Base-by-base conservation (phyloP, 2,888 invertebrate species). In the Pollenia angustigena region DNA sequence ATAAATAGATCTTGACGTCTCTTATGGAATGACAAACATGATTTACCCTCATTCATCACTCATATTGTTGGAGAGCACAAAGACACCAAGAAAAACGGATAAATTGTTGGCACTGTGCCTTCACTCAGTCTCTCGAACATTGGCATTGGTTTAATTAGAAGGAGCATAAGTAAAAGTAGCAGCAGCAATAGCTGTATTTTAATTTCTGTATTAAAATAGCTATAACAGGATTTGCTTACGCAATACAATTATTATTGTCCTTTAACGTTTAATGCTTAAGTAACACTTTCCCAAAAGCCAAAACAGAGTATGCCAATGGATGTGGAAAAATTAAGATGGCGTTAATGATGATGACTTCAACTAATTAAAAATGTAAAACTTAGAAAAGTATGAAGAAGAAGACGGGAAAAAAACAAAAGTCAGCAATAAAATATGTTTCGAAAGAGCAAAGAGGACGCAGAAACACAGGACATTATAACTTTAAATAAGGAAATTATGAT, bases 211-310 rank as follows among this genome's bases (percentile, higher is more conserved):
- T 62, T 46, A 52, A 69, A 52, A 71, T 54, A 52, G 14, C 14
- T 76, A 78, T 52, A 54, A 78, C 54, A 79, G 80, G 85, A 87
- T 88, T 88, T 88, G 83, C 88, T 81, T 81, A 87, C 83, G 79
- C 79, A 85, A 85, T 85, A 84, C 81, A 56, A 64, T 88, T 88
- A 82, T 80, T 81, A 72, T 81, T 82, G 82, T 85, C 81, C 60
- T 80, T 66, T 54, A 64, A 56, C 18, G 7, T 68, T 69, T n/a
- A 69, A 54, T 54, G 74, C 74, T 85, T 14, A 60, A 72, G 40
- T 46, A 85, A 64, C 32, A 75, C 18, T 74, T 71, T 44, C 40
- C 10, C 50, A 44, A 32, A 32, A 32, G 11, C 12, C n/a, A 14
- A 52, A 42, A n/a, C 12, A 23, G 60, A 69, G 10, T 3, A 9